These are phyloP conservation scores for Heliconius himera DNA, from an alignment of 1,140 invertebrate species.

Conservation along the genomic window DNA sequence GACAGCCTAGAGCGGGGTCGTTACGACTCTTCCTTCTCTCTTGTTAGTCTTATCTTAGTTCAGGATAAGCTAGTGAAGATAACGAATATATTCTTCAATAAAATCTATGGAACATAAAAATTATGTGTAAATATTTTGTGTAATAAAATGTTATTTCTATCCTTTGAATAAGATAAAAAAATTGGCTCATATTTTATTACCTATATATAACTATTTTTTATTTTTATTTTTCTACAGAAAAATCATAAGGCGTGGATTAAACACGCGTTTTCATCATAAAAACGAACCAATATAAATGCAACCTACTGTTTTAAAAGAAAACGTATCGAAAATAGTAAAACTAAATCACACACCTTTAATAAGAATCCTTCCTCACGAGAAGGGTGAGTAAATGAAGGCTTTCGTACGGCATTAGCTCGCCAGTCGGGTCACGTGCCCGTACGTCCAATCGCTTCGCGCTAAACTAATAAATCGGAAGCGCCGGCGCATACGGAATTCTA, in stretches of 20 bases:
- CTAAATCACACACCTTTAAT: conserved; percentile 22
- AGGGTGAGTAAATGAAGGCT: conserved; percentile 37
- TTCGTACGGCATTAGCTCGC: conserved; percentile 37
- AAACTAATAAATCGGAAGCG: conserved; percentile 75
- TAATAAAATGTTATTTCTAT: no score
- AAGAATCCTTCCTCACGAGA: conserved; percentile 20
- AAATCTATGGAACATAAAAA: not conserved
- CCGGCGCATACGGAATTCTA: conserved; percentile 64
- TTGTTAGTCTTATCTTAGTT: conserved; percentile 71
- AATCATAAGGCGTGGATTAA: not conserved
- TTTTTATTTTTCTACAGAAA: not conserved
- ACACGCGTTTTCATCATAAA: no score
- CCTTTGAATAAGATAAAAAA: no score
- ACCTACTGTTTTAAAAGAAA: not conserved
- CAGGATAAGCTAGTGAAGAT: conserved; percentile 62
- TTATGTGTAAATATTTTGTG: no score
- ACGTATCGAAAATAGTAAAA: conserved; percentile 13
- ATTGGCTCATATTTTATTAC: no score
- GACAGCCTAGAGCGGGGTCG: conserved; percentile 63
- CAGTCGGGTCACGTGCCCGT: conserved; percentile 60
- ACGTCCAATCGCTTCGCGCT: conserved; percentile 73
- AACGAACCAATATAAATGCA: no score
- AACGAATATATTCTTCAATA: conserved; percentile 44
- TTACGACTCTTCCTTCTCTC: conserved; percentile 51
- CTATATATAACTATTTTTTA: no score